phyloP scores from a whole-genome alignment of 2,888 invertebrate genomes.

The Dolichopus griseipennis region DNA sequence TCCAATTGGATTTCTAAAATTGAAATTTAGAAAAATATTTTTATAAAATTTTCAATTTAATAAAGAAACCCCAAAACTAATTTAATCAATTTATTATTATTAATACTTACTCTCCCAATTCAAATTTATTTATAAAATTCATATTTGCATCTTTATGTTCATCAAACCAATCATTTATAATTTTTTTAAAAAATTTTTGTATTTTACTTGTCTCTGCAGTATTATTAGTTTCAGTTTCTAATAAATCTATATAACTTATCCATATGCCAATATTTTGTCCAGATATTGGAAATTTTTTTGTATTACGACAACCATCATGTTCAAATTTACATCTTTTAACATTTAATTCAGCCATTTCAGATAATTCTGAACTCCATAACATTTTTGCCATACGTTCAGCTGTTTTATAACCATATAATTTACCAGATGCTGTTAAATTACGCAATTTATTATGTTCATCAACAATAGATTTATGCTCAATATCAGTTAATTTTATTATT shows the following conservation, averaged over 20 bases:
- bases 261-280: conserved; percentile 24
- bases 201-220: too few relatives aligned
- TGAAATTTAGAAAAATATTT: too few relatives aligned
- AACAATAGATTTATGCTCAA: conserved; percentile 18
- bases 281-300: conserved; percentile 20
- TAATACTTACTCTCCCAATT: neutral
- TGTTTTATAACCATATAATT: conserved; percentile 15
- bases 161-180: conserved; percentile 21
- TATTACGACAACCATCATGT: conserved; percentile 25
- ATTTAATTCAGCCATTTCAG: conserved; percentile 24
- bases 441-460: conserved; percentile 23
- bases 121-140: conserved; percentile 15
- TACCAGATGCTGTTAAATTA: conserved; percentile 23
- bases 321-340: conserved; percentile 21
- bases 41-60: too few relatives aligned
- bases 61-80: too few relatives aligned
- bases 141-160: conserved; percentile 21
- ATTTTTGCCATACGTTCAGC: conserved; percentile 24
- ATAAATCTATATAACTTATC: neutral
- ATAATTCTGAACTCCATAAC: conserved; percentile 24
- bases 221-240: neutral
- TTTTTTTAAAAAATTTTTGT: neutral
- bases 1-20: conserved; percentile 14
- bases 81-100: too few relatives aligned
- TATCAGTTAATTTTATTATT: conserved; percentile 15